Conservation (phyloP, 2,888 invertebrate species). For the Ophioninae sp. region DNA sequence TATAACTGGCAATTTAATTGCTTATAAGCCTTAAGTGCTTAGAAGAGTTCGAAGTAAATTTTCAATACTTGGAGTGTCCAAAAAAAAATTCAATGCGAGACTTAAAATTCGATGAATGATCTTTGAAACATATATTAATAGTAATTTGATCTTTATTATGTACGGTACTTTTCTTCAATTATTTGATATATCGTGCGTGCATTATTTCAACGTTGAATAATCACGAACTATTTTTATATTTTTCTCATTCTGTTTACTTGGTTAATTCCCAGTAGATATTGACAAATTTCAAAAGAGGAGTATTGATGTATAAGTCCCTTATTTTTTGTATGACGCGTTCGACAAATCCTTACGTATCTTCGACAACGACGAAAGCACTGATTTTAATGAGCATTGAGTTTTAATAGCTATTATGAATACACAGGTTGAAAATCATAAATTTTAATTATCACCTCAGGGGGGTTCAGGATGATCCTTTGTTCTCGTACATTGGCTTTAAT, state of each 20-base stretch:
- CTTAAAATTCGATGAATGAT: too few species aligned
- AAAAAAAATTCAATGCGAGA: too few species aligned
- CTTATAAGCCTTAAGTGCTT: too few species aligned
- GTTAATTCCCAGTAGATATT: not conserved
- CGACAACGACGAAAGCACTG: not conserved
- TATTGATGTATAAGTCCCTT: not conserved
- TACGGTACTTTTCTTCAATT: too few species aligned
- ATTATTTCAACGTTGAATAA: not conserved
- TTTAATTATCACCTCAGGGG: not conserved
- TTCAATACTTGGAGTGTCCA: too few species aligned
- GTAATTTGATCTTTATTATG: not conserved
- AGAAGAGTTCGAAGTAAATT: too few species aligned
- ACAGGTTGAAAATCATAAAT: not conserved
- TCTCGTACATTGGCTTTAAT: slow-evolving; percentile 44
- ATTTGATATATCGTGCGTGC: too few species aligned
- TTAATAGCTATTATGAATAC: not conserved
- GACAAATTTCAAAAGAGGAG: not conserved
- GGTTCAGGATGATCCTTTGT: slow-evolving; percentile 38
- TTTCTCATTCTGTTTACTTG: not conserved
- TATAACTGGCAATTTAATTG: too few species aligned
- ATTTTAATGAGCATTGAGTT: not conserved
- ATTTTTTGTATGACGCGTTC: not conserved
- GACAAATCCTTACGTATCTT: not conserved
- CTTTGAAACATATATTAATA: too few species aligned
- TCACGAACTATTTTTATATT: not conserved